Evolutionary conservation across 2,888 invertebrate species (phyloP).

Genomic region (Lasius platythorax): DNA sequence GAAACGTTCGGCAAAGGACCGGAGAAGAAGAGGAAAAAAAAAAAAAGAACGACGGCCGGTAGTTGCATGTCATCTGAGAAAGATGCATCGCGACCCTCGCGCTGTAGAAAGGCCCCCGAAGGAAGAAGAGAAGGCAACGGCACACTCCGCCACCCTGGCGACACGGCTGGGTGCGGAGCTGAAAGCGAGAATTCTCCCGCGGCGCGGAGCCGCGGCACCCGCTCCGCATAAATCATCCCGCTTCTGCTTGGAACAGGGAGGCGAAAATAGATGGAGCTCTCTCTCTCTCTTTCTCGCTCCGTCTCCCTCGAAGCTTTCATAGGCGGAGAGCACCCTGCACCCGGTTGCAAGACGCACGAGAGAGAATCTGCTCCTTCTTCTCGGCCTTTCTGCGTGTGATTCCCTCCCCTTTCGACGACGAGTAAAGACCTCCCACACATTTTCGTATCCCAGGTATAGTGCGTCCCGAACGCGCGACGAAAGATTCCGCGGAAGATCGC

Average conservation of each 20-base stretch:
- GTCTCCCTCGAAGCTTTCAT: slow-evolving; percentile 48
- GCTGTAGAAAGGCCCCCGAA: slow-evolving; percentile 55
- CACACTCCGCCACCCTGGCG: slow-evolving; percentile 78
- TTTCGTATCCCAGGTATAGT: slow-evolving; percentile 66
- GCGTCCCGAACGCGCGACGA: slow-evolving; percentile 59
- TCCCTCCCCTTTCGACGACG: slow-evolving; percentile 27
- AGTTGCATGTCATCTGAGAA: slow-evolving; percentile 75
- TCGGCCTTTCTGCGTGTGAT: slow-evolving; percentile 26
- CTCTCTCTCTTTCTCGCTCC: slow-evolving; percentile 53
- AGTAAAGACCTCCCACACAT: slow-evolving; percentile 75
- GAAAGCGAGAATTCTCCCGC: slow-evolving; percentile 83
- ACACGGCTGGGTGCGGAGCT: slow-evolving; percentile 79
- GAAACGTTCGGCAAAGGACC: slow-evolving; percentile 52
- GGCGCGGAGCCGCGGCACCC: slow-evolving; percentile 80
- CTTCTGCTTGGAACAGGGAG: slow-evolving; percentile 78
- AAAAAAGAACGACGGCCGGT: slow-evolving; percentile 68
- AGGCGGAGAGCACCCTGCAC: slow-evolving; percentile 35
- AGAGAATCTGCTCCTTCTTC: slow-evolving; percentile 38
- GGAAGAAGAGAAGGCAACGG: slow-evolving; percentile 66
- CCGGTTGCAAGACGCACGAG: slow-evolving; percentile 39
- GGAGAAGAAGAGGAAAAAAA: slow-evolving; percentile 14
- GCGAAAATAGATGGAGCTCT: slow-evolving; percentile 81
- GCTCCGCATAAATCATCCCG: slow-evolving; percentile 82
- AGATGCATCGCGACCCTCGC: slow-evolving; percentile 73
- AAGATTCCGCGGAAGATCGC: slow-evolving; percentile 57